phyloP scores from a whole-genome alignment of 2,797 vertebrate genomes.

The Dicrostonyx torquatus region DNA sequence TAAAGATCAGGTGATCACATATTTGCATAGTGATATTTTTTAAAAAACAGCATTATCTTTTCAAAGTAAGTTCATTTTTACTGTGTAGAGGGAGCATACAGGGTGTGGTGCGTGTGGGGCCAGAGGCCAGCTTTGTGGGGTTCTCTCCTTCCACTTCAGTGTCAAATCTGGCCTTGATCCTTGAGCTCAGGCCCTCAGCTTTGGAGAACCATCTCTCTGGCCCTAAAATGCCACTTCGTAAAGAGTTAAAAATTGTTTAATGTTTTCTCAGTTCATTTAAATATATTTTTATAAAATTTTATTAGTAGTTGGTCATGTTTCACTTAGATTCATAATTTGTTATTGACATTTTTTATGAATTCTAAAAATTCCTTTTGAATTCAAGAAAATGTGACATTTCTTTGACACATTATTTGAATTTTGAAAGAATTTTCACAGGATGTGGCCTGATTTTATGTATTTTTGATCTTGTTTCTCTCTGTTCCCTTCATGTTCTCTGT shows the following conservation, averaged over 20 bases:
- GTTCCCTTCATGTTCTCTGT: neutral
- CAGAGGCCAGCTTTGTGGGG: neutral
- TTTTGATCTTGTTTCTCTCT: neutral
- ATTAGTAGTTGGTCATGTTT: conserved; percentile 21
- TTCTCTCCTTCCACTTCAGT: neutral
- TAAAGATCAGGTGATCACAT: neutral
- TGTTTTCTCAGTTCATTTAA: conserved; percentile 31
- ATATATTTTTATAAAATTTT: conserved; percentile 37
- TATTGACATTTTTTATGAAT: neutral
- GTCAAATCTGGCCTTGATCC: neutral
- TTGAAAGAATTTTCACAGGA: conserved; percentile 19
- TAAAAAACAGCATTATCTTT: neutral
- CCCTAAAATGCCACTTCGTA: neutral
- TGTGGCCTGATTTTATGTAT: neutral
- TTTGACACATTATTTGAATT: neutral
- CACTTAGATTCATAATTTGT: conserved; percentile 21
- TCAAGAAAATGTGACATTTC: conserved; percentile 19
- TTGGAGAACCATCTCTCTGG: neutral
- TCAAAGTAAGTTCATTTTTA: neutral
- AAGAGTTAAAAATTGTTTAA: neutral
- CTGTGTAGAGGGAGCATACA: neutral
- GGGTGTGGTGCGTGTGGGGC: rapidly evolving
- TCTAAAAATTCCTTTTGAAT: neutral
- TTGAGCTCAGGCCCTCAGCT: neutral
- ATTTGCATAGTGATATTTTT: neutral